A percentile compares a stretch with the other conserved stretches of the same genome.
Conservation (phyloP, 2,797 vertebrate species). For the Rhabdophis nuchalis region DNA sequence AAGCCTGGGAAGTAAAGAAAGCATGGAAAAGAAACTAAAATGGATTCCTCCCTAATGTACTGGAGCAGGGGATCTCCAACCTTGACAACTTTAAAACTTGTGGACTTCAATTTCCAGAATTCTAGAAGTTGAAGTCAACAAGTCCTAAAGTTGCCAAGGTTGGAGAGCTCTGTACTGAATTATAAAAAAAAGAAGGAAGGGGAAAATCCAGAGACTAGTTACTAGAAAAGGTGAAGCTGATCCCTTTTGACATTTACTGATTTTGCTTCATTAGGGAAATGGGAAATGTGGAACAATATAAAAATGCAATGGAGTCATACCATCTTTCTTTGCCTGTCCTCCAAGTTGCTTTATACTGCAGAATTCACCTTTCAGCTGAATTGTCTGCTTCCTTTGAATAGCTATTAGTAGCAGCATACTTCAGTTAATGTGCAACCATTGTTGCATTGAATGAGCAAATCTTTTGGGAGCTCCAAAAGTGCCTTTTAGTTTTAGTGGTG, state of each 20-base stretch:
- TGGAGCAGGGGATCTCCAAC: neutral
- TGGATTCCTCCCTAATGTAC: neutral
- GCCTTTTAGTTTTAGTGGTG: neutral
- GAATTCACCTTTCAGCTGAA: neutral
- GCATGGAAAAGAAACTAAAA: neutral
- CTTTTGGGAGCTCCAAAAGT: fast-evolving
- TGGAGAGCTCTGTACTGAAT: too few species aligned
- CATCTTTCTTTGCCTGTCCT: neutral
- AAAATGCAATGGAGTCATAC: neutral
- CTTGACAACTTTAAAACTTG: too few species aligned
- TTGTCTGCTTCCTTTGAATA: neutral
- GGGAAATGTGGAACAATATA: neutral
- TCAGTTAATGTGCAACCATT: neutral
- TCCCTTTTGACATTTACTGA: neutral
- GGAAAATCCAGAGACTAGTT: neutral
- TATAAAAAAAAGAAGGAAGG: too few species aligned
- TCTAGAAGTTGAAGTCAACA: too few species aligned
- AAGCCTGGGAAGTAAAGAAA: neutral
- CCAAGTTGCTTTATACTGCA: neutral
- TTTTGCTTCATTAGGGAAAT: neutral
- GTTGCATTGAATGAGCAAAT: fast-evolving
- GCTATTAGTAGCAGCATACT: fast-evolving
- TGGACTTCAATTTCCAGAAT: too few species aligned
- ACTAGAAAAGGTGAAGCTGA: neutral
- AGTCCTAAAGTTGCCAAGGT: too few species aligned